A percentile compares a stretch with the other conserved stretches of the same genome.
phyloP scores from a whole-genome alignment of 2,113 vertebrate genomes.

The Pseudopipra pipra region DNA sequence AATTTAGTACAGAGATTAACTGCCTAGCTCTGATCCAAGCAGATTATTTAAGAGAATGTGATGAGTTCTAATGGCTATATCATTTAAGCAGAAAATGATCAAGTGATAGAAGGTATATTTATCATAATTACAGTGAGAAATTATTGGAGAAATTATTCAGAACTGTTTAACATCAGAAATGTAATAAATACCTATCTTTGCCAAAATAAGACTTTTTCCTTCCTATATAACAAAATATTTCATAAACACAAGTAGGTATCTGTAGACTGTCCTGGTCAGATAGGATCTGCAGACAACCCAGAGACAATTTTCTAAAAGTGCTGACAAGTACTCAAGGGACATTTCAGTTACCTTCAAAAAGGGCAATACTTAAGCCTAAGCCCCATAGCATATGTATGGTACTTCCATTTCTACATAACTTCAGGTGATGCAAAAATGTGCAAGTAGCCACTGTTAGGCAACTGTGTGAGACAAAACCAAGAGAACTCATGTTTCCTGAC shows the following conservation, averaged over 20 bases:
- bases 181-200: neutral
- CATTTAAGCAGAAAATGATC: neutral
- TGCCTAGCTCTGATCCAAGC: neutral
- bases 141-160: neutral
- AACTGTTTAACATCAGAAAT: neutral
- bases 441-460: neutral
- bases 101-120: neutral
- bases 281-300: neutral
- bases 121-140: neutral
- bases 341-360: neutral
- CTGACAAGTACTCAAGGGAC: neutral
- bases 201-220: neutral
- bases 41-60: neutral
- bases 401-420: neutral
- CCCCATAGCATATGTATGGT: too few species aligned
- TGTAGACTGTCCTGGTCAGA: neutral
- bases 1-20: neutral
- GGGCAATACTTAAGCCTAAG: neutral
- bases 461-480: neutral
- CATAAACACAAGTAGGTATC: neutral
- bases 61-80: neutral
- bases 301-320: neutral
- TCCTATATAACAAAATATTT: neutral
- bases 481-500: neutral
- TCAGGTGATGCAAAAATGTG: neutral